phyloP scores from a whole-genome alignment of 2,797 vertebrate genomes.

The Fratercula arctica region DNA sequence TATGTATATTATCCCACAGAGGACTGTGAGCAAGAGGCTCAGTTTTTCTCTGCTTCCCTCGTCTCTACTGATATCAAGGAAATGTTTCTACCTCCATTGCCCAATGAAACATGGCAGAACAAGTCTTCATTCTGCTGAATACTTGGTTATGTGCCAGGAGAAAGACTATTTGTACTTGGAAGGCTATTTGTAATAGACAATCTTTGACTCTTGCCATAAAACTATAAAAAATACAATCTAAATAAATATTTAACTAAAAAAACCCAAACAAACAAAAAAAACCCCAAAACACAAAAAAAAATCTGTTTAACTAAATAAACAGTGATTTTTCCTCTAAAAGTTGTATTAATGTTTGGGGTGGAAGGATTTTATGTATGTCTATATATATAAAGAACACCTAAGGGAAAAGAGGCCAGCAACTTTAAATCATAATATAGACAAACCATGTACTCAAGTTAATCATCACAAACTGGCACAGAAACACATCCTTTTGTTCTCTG shows the following conservation, averaged over 20 bases:
- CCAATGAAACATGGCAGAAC: not conserved
- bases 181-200: not conserved
- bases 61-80: not conserved
- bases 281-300: rapidly evolving
- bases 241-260: not conserved
- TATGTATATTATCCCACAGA: not conserved
- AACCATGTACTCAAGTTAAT: constrained; percentile 24
- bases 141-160: not conserved
- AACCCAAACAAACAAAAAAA: not conserved
- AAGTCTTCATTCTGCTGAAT: not conserved
- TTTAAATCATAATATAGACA: constrained; percentile 13
- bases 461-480: constrained; percentile 9
- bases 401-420: not conserved
- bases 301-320: not conserved
- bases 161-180: not conserved
- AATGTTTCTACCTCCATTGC: not conserved
- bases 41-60: not conserved
- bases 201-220: not conserved
- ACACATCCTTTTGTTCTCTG: constrained; percentile 41
- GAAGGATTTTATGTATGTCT: not conserved
- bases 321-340: not conserved
- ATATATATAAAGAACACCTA: not conserved
- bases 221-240: not conserved
- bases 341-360: not conserved
- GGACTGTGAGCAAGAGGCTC: not conserved